Base-by-base conservation (phyloP, 2,113 vertebrate species). In the Albula glossodonta region DNA sequence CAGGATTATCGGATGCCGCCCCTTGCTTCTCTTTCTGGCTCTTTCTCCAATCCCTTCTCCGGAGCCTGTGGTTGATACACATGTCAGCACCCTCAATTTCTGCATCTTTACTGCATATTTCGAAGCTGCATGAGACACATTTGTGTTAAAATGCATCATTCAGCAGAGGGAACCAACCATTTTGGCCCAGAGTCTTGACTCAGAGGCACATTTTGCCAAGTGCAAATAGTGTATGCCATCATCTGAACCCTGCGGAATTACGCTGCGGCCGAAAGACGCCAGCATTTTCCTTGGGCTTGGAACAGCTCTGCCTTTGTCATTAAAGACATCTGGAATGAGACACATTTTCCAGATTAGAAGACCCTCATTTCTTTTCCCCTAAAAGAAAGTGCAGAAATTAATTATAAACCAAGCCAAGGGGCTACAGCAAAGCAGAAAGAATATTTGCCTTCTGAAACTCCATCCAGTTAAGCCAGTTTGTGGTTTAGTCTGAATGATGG, bases 291-390 rank as follows among this genome's bases (percentile, higher is more conserved):
- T 10, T 12, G 84, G 82, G 84, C 78, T 82, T 91, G 86, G 86
- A 87, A 83, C 13, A 2, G 70, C 11, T 87, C 84, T 83, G 86
- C 48, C 51, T 78, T 80, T 70, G 22, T 91, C 88, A 91, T 91
- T 88, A 86, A 83, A 88, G 86, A 89, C 90, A 91, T 91, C 87
- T 92, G 93, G 87, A 92, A 77, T 89, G 88, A 89, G 84, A 83
- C 82, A 78, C 80, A 88, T 93, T 92, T 90, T 93, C 87, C 88
- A 91, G 88, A 92, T 90, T 92, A 91, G 63, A 82, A 74, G 86
- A 91, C 79, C 87, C 85, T 88, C 66, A 8, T 85, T 51, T 87
- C 56, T 60, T 50, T 60, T 80, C 53, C 41, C 49, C 85, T 82
- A 86, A 82, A 84, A 85, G 66, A 88, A 84, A 80, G 22, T 49